Conservation (phyloP, 2,888 invertebrate genomes). For the Lingula anatina region DNA sequence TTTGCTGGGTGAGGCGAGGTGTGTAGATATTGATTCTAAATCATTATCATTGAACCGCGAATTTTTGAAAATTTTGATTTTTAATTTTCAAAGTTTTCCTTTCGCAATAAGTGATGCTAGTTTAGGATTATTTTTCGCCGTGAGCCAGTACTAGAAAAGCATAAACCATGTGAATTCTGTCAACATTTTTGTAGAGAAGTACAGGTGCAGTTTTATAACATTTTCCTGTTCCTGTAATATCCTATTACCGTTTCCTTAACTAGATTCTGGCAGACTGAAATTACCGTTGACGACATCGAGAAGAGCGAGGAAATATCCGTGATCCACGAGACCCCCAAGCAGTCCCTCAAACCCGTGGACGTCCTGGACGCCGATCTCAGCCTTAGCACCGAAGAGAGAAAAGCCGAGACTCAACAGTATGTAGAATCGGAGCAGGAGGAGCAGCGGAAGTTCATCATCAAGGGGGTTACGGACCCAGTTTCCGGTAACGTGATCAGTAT, state of each 20-base stretch:
- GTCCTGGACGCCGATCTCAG: not conserved
- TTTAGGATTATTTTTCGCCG: not conserved
- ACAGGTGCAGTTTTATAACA: no score
- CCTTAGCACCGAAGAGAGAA: no score
- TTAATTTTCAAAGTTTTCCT: no score
- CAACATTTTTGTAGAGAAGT: no score
- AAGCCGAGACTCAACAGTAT: slow-evolving; percentile 34
- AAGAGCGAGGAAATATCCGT: not conserved
- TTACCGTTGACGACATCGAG: not conserved
- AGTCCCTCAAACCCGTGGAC: no score
- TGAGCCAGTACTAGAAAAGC: not conserved
- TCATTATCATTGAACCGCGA: no score
- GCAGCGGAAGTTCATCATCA: slow-evolving; percentile 35
- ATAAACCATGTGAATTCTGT: no score
- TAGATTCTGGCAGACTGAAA: not conserved
- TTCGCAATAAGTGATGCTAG: not conserved
- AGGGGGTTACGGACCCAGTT: slow-evolving; percentile 27
- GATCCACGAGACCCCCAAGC: not conserved
- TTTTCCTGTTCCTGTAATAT: no score
- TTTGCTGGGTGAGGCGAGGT: no score
- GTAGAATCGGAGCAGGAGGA: slow-evolving; percentile 38
- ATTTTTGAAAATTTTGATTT: no score
- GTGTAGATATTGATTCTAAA: no score
- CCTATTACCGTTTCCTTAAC: no score
- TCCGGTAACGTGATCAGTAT: slow-evolving; percentile 23